Percentiles rank a stretch among this genome's conserved stretches.
phyloP scores from a whole-genome alignment of 1,140 invertebrate species.

The Drosophila sp. region DNA sequence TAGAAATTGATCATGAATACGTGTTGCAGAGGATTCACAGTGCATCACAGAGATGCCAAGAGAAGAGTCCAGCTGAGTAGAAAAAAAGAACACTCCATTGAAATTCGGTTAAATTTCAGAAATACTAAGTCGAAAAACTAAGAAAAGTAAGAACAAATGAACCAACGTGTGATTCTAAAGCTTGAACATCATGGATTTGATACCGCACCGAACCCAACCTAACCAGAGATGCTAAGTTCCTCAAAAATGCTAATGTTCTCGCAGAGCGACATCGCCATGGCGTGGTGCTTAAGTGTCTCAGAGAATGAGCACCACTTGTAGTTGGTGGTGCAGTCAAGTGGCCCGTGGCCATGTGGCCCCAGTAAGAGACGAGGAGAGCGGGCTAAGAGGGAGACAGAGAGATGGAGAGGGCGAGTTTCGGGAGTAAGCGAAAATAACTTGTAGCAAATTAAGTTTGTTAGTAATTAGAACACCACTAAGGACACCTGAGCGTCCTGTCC shows the following conservation, averaged over 20 bases:
- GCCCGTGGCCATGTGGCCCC: not conserved
- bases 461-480: constrained; percentile 83
- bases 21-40: no score
- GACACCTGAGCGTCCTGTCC: constrained; percentile 73
- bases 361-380: not conserved
- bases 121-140: no score
- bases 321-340: constrained; percentile 42
- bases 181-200: not conserved
- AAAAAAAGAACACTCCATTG: no score
- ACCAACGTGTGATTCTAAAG: no score
- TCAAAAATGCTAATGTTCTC: not conserved
- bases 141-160: no score
- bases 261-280: not conserved
- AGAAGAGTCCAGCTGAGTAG: no score
- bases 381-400: not conserved
- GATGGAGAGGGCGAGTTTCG: constrained; percentile 4
- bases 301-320: constrained; percentile 18
- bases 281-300: constrained; percentile 52
- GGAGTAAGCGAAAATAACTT: constrained; percentile 72
- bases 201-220: no score
- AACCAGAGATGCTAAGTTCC: not conserved
- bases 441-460: constrained; percentile 83
- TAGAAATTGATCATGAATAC: no score
- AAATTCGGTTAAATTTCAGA: no score
- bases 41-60: no score